phyloP scores from a whole-genome alignment of 2,113 vertebrate species.

The Centrocercus urophasianus region DNA sequence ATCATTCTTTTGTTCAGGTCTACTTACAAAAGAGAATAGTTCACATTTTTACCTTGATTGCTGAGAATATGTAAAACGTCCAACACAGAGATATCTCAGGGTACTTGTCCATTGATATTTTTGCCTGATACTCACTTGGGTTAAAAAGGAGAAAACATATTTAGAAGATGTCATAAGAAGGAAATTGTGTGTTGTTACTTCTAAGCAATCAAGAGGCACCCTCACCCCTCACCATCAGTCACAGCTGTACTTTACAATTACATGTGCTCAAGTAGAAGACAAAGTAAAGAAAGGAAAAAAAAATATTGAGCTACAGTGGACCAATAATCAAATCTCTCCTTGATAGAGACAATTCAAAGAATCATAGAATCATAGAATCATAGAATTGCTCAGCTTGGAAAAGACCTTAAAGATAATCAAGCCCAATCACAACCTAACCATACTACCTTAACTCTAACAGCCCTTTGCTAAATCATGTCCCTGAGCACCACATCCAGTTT shows the following conservation, averaged over 20 bases:
- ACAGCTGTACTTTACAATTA: not conserved
- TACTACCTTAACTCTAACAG: no score
- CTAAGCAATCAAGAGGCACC: not conserved
- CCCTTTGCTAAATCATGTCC: no score
- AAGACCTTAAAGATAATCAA: no score
- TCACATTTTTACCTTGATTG: not conserved
- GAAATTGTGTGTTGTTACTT: not conserved
- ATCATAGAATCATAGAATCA: no score
- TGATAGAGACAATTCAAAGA: not conserved
- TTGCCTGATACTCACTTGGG: not conserved
- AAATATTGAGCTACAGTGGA: not conserved
- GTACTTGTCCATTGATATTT: not conserved
- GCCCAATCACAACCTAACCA: no score
- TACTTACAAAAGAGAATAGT: not conserved
- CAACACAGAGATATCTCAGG: not conserved
- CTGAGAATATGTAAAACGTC: not conserved
- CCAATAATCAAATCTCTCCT: not conserved
- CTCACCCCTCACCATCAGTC: not conserved
- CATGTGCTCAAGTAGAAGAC: not conserved
- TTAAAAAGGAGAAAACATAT: not conserved
- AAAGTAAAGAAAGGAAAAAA: not conserved
- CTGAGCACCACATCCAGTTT: no score
- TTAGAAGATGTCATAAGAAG: not conserved
- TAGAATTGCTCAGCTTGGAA: no score
- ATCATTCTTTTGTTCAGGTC: rapidly evolving